These are phyloP conservation scores for Saccostrea cuccullata DNA, from an alignment of 1,140 invertebrate species.

Conservation along the genomic window DNA sequence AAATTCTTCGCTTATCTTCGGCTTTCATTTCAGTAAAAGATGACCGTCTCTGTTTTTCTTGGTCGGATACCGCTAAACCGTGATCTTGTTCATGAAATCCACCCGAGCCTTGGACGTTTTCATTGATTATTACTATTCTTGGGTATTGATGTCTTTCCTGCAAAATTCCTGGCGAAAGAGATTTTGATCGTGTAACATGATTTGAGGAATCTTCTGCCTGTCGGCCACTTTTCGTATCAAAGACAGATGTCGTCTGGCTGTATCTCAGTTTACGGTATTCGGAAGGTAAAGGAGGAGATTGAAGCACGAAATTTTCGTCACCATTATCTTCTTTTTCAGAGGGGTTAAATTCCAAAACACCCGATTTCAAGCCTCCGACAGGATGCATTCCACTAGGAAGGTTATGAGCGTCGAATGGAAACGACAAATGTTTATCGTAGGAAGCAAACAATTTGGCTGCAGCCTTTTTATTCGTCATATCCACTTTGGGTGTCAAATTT, in stretches of 20 bases:
- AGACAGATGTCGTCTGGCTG: background rate
- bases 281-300: background rate
- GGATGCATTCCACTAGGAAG: background rate
- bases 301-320: background rate
- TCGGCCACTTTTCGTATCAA: background rate
- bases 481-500: constrained; percentile 27
- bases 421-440: constrained; percentile 47
- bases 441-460: constrained; percentile 63
- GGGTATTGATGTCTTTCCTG: background rate
- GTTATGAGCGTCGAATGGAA: background rate
- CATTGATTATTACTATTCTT: background rate
- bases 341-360: background rate
- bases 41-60: background rate
- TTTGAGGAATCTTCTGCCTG: background rate
- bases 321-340: constrained; percentile 5
- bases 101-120: background rate
- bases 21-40: background rate
- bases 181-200: background rate
- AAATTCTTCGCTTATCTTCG: constrained; percentile 14
- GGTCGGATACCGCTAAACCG: background rate
- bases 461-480: constrained; percentile 38
- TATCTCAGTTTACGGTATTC: background rate
- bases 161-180: background rate
- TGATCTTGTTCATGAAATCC: background rate
- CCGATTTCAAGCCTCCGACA: background rate